A percentile compares a stretch with the other conserved stretches of the same genome.
Evolutionary conservation across 2,888 invertebrate species (phyloP).

Genomic region (Acrobasis repandana): DNA sequence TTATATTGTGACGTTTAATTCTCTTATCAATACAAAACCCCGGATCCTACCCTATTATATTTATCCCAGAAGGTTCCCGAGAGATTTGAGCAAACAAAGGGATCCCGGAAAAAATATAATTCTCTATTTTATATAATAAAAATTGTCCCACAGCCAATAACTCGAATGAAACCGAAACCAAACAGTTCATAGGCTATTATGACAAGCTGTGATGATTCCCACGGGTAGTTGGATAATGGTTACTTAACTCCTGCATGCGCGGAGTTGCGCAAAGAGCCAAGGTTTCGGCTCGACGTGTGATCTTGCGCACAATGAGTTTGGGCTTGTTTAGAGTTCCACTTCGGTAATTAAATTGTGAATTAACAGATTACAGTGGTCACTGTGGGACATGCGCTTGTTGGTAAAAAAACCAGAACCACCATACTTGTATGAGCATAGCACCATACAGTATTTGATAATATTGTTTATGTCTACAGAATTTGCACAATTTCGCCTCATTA

Average conservation of each 20-base stretch:
- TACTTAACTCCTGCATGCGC: conserved; percentile 62
- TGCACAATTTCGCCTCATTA: too few species aligned
- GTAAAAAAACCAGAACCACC: not conserved
- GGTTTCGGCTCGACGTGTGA: conserved; percentile 54
- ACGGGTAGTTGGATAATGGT: conserved; percentile 68
- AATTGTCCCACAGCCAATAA: not conserved
- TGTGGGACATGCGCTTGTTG: not conserved
- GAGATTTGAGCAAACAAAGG: too few species aligned
- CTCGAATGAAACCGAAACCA: conserved; percentile 7
- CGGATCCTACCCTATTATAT: too few species aligned
- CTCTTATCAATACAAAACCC: too few species aligned
- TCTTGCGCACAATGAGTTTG: conserved; percentile 47
- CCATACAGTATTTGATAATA: too few species aligned
- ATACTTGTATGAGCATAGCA: too few species aligned
- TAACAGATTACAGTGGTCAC: not conserved
- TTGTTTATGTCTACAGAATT: too few species aligned
- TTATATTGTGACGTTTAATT: too few species aligned
- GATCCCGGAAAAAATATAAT: too few species aligned
- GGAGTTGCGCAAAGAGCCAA: conserved; percentile 68
- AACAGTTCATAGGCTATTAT: conserved; percentile 23
- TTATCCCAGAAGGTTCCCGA: too few species aligned
- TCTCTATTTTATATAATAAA: not conserved
- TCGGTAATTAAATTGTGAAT: not conserved
- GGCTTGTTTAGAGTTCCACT: conserved; percentile 13
- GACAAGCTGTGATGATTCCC: conserved; percentile 59